These are phyloP conservation scores for Garra rufa DNA, from an alignment of 2,113 vertebrate genomes.

Conservation along the genomic window DNA sequence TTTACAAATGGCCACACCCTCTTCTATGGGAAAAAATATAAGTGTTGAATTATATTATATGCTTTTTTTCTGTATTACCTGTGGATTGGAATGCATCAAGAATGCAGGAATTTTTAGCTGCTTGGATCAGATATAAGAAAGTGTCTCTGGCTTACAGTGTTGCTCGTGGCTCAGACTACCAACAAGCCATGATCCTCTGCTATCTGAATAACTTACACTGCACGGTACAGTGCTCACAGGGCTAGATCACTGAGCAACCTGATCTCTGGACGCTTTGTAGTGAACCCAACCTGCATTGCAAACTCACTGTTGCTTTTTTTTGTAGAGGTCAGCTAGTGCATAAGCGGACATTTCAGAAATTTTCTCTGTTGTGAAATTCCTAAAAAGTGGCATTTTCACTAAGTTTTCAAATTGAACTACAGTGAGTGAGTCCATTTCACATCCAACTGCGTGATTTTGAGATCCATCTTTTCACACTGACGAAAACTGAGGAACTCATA, in stretches of 20 bases:
- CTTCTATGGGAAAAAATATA: too few species aligned
- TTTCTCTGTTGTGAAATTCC: not conserved
- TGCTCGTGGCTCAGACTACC: not conserved
- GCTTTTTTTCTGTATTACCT: not conserved
- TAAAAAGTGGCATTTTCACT: not conserved
- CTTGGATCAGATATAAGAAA: constrained; percentile 18
- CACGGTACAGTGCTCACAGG: constrained; percentile 11
- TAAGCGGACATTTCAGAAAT: not conserved
- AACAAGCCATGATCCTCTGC: constrained; percentile 9
- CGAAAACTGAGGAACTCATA: too few species aligned
- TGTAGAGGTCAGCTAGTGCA: not conserved
- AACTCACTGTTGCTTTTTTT: not conserved
- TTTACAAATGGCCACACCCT: too few species aligned
- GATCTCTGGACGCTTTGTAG: constrained; percentile 12
- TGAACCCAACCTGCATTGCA: constrained; percentile 10
- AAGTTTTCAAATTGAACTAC: not conserved
- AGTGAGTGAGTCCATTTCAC: too few species aligned
- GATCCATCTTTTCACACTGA: too few species aligned
- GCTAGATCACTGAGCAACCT: not conserved
- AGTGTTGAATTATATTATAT: not conserved
- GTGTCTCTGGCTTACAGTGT: not conserved
- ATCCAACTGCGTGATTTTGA: too few species aligned
- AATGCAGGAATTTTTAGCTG: not conserved
- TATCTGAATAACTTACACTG: constrained; percentile 18
- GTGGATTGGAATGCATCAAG: not conserved